Conservation (phyloP, 2,888 invertebrate species). For the Pharmacophagus antenor region DNA sequence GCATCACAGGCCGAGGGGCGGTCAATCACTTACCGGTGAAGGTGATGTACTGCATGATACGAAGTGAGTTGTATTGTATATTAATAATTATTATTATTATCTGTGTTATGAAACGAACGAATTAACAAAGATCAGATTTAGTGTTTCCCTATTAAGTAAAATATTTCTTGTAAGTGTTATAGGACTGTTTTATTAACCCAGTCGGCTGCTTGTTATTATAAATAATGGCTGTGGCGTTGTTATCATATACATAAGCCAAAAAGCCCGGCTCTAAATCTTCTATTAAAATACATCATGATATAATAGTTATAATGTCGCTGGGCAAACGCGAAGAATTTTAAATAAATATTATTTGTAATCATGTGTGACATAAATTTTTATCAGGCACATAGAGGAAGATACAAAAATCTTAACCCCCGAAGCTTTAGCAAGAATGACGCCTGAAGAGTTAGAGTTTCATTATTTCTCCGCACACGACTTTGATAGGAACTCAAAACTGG, state of each 20-base stretch:
- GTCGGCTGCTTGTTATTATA: too few relatives aligned
- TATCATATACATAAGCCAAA: too few relatives aligned
- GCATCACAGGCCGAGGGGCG: constrained; percentile 82
- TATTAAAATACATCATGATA: too few relatives aligned
- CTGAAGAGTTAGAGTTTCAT: constrained; percentile 91
- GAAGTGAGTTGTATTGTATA: constrained; percentile 81
- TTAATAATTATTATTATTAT: too few relatives aligned
- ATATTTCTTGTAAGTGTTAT: too few relatives aligned
- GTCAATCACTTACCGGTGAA: constrained; percentile 85
- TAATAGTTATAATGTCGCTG: too few relatives aligned
- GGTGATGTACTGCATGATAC: constrained; percentile 87
- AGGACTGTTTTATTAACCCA: too few relatives aligned
- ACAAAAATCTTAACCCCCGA: constrained; percentile 83
- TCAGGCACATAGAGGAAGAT: constrained; percentile 90
- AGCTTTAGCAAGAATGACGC: constrained; percentile 86
- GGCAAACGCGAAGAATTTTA: constrained; percentile 18
- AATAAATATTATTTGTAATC: background rate
- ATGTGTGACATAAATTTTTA: constrained; percentile 30
- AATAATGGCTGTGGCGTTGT: too few relatives aligned
- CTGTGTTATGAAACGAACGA: too few relatives aligned
- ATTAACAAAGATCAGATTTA: too few relatives aligned
- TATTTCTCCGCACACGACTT: constrained; percentile 94
- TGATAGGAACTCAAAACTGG: constrained; percentile 93
- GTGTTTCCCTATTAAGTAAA: too few relatives aligned
- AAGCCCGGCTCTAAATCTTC: too few relatives aligned